phyloP scores from a whole-genome alignment of 2,113 vertebrate species.

The Vicugna pacos region DNA sequence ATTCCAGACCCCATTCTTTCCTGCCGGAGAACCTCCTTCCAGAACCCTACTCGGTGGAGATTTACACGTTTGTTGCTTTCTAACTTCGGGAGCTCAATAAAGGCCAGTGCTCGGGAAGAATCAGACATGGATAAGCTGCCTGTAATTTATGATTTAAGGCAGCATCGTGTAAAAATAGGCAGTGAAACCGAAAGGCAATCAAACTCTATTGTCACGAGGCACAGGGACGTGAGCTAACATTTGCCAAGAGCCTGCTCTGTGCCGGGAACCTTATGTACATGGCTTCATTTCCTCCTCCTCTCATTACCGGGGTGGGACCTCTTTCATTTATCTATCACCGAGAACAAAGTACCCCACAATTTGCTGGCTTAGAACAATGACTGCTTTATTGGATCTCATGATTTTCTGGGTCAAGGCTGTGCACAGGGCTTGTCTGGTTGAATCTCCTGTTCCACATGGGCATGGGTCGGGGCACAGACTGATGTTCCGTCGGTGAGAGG shows the following conservation, averaged over 20 bases:
- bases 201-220: conserved; percentile 66
- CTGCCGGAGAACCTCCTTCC: neutral
- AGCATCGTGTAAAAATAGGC: conserved; percentile 66
- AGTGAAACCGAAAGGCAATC: conserved; percentile 62
- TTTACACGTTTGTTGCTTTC: conserved; percentile 2
- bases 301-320: accelerated
- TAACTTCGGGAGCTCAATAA: conserved; percentile 61
- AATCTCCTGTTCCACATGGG: neutral
- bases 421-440: no score
- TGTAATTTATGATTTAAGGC: conserved; percentile 72
- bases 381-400: neutral
- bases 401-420: neutral
- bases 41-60: neutral
- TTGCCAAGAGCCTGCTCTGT: neutral
- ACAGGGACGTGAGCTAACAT: neutral
- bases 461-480: accelerated
- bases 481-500: accelerated
- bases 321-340: neutral
- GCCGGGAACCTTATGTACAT: accelerated
- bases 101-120: conserved; percentile 58
- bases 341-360: neutral
- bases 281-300: neutral
- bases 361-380: neutral
- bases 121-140: conserved; percentile 61
- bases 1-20: neutral